Evolutionary conservation across 2,113 vertebrate genomes (phyloP), one percentile per base, ranked within the genome.

Genomic region (Neodon shergylaensis): DNA sequence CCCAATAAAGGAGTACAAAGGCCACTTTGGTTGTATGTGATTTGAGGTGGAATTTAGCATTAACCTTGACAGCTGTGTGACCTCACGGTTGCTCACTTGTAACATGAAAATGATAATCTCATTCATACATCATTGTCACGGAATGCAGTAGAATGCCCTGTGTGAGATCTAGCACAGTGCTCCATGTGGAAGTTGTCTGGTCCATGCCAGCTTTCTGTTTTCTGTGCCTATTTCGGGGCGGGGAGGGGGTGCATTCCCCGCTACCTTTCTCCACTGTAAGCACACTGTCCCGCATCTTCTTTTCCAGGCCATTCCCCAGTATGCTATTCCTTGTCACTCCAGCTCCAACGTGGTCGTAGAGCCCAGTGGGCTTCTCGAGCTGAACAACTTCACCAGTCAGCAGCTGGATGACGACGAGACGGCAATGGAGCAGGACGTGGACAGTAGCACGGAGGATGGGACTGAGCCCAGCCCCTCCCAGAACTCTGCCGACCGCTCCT

Each of bases 281-380:
- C 78, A 77, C 66, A 91, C 39, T 94, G 61, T 95, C 44, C 63
- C 85, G 36, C 85, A 36, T 96, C 88, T 94, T 98, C 96, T 97
- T 47, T 98, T 98, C n/a, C 98, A 99, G 99, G 99, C 99, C 92
- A 99, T 99, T 96, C 99, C 99, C 68, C 99, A 99, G 98, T 99
- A 99, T 98, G 99, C 99, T 97, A 99, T 99, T 98, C 98, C 99
- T 98, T 99, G 99, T 84, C 99, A 99, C 98, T 99, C 99, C 97
- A 99, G 99, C 97, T 99, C 99, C 97, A 99, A 99, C 3, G 99
- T 99, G 97, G 99, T 99, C 39, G 99, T 99, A 97, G 99, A 99
- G 98, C 99, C 99, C 98, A 99, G 99, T 0, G 99, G 99, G 92
- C 99, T 99, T 86, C 98, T 99, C 97, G 99, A 99, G 96, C 99